Conservation (phyloP, 2,888 invertebrate species). For the Cylindroiulus punctatus region DNA sequence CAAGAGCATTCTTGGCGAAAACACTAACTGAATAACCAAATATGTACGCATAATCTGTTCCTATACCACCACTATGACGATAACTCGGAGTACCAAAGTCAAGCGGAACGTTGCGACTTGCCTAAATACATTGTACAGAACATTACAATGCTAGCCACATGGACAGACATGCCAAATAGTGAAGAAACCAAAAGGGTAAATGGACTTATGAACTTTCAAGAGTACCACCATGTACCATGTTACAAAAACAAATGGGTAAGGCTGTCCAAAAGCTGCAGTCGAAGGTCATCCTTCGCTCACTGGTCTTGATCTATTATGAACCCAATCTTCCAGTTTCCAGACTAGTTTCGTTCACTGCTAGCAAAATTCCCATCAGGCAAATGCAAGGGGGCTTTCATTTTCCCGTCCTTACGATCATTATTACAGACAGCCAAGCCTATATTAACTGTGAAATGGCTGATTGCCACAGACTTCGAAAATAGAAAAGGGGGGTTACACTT, state of each 20-base stretch:
- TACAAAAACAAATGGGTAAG: neutral
- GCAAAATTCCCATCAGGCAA: neutral
- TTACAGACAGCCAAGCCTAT: conserved; percentile 45
- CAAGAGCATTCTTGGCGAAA: conserved; percentile 5
- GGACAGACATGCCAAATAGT: neutral
- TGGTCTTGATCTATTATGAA: neutral
- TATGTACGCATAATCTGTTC: neutral
- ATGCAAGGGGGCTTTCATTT: conserved; percentile 17
- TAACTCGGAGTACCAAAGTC: neutral
- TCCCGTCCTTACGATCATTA: conserved; percentile 22
- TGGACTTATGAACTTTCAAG: neutral
- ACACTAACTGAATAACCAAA: conserved; percentile 1
- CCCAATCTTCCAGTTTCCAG: neutral
- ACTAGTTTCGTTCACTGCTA: neutral
- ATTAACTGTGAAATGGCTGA: conserved; percentile 42
- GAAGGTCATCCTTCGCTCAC: neutral
- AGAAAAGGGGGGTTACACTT: conserved; percentile 52
- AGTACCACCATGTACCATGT: neutral
- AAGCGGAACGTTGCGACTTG: neutral
- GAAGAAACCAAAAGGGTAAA: neutral
- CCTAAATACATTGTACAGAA: neutral
- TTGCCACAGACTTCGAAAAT: conserved; percentile 42
- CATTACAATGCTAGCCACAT: neutral
- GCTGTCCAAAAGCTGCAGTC: neutral
- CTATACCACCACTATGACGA: neutral